Base-by-base conservation (phyloP, 1,140 invertebrate species). In the Gryon sp. region DNA sequence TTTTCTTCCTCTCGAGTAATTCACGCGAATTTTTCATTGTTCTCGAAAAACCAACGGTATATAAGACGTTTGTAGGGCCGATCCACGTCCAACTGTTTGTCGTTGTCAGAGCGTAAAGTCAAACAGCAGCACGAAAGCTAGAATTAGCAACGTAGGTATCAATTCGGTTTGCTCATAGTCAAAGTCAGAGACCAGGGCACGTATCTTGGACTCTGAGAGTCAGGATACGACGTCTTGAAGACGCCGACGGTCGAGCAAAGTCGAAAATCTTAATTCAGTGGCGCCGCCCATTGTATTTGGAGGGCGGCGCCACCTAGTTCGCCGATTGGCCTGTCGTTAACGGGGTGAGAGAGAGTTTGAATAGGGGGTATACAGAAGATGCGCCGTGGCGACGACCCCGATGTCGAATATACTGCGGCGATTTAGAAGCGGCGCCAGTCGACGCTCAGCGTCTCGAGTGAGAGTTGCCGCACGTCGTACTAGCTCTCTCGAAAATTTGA, bases 211-310 rank as follows among this genome's bases (percentile, higher is more conserved):
- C 45, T 59, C 62, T 16, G 30, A 53, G 43, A 65, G 48, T 68
- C 66, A n/a, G 48, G 38, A 73, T 60, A 50, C 60, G 59, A 28
- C 52, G 65, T 70, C 63, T 41, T 53, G 60, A n/a, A n/a, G n/a
- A 74, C 62, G 50, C 59, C 59, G 72, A 34, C 59, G 62, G 34
- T 63, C 60, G 68, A 80, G 77, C 80, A 83, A 87, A 87, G 85
- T 87, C 84, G 85, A 88, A 88, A 87, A 88, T 88, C 86, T 88
- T 88, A 88, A 87, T 87, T 83, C 84, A 78, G 75, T 75, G 79
- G 82, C 82, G 76, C 86, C 87, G 86, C 83, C 86, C 78, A 52
- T 70, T 53, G 57, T 69, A 75, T 73, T 59, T 68, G 60, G 60
- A 78, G 82, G 82, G 85, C 83, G 84, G 85, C 57, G 80, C 78